Evolutionary conservation across 2,113 vertebrate species (phyloP), one percentile per base, ranked within the genome.

Genomic region (Marmota flaviventris): DNA sequence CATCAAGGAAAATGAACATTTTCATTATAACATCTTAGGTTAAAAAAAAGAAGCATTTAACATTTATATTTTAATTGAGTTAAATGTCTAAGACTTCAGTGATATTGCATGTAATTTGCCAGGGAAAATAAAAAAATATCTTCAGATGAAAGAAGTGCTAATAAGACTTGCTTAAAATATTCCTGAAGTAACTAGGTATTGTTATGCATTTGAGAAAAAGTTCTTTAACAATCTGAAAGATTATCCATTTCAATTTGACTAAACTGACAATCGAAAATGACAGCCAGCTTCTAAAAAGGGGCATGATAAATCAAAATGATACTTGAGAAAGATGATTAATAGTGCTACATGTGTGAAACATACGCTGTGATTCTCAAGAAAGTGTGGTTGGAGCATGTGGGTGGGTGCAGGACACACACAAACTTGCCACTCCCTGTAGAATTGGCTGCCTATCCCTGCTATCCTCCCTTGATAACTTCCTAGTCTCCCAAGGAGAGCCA

Each of bases 1-100:
- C 75, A 58, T 85, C 58, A 93, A 91, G 75, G 69, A 70, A 86
- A 95, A 65, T 34, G 48, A 93, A 89, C 53, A 88, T 89, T 92
- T 96, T 48, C 61, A 76, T 96, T 85, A 70, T 75, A 75, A 90
- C 14, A 76, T 93, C 16, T 84, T 90, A 48, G 27, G 29, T 92
- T 84, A n/a, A 75, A 53, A 91, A 91, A 89, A 81, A 78, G 61
- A 95, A 94, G 14, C 32, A 51, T 79, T 56, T 96, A 95, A 84
- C 81, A 92, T 95, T 86, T 85, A 69, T 96, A n/a, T 85, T 83
- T 92, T 93, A 93, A 96, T 93, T 89, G 77, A 93, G 89, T 89
- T 97, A 95, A 96, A 76, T 96, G 48, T 27, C 24, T 92, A 63
- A 73, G 51, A 1, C 39, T 95, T 97, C 72, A 73, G 10, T 92